Conservation (phyloP, 2,113 vertebrate species). For the Verasper variegatus region DNA sequence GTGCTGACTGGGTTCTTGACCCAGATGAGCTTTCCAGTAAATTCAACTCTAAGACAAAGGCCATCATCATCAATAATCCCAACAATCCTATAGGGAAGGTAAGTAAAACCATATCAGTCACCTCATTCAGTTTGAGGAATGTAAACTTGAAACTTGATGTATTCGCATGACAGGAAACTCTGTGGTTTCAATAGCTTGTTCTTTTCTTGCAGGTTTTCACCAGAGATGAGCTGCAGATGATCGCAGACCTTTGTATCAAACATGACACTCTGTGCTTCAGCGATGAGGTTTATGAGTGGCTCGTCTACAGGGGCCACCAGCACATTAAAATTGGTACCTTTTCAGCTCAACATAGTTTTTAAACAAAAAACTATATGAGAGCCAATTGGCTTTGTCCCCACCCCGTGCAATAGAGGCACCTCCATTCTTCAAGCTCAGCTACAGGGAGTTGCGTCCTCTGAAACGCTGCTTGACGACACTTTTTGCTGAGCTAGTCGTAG, state of each 20-base stretch:
- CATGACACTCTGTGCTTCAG: constrained; percentile 94
- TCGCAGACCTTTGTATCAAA: constrained; percentile 93
- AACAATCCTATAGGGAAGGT: constrained; percentile 97
- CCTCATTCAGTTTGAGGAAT: neutral
- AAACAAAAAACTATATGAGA: neutral
- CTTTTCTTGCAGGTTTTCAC: constrained; percentile 86
- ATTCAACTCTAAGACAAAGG: constrained; percentile 95
- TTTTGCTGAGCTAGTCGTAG: no score
- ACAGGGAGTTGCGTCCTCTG: neutral
- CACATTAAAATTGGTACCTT: constrained; percentile 93
- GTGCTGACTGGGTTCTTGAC: constrained; percentile 91
- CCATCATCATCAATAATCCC: constrained; percentile 95
- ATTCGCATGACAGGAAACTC: neutral
- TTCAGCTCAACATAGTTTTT: neutral
- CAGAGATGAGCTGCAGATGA: constrained; percentile 89
- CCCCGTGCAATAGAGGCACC: no score
- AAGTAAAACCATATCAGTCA: constrained; percentile 25
- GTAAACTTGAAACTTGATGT: neutral
- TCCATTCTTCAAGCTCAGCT: no score
- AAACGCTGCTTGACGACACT: neutral
- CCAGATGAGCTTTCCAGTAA: constrained; percentile 90
- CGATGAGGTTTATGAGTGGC: constrained; percentile 98
- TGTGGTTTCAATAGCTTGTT: constrained; percentile 15
- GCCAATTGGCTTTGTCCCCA: no score
- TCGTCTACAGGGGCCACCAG: constrained; percentile 89